Percentiles rank a stretch among this genome's conserved stretches.
These are phyloP conservation scores for Adoxophyes honmai DNA, from an alignment of 1,140 invertebrate genomes.

Conservation along the genomic window DNA sequence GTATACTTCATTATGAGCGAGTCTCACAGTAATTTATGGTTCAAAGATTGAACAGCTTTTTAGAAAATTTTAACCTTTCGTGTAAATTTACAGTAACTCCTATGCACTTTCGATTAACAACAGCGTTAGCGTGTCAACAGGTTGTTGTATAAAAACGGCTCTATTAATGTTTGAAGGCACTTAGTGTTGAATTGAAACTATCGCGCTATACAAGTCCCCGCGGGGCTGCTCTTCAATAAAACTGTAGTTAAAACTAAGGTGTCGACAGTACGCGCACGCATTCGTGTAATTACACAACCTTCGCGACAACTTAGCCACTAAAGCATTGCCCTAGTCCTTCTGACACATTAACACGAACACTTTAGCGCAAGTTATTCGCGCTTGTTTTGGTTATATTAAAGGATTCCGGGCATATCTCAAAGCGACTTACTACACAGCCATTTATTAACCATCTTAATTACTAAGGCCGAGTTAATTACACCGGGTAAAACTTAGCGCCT, in stretches of 20 bases:
- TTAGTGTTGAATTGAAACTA: background rate
- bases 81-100: too few species aligned
- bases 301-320: conserved; percentile 26
- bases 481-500: conserved; percentile 65
- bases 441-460: conserved; percentile 75
- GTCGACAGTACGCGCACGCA: background rate
- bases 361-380: conserved; percentile 39
- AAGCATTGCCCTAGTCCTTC: conserved; percentile 33
- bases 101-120: too few species aligned
- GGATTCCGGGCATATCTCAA: conserved; percentile 67
- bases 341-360: conserved; percentile 38
- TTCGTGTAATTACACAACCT: conserved; percentile 20
- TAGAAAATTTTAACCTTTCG: too few species aligned
- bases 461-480: conserved; percentile 70
- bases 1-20: too few species aligned
- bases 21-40: too few species aligned
- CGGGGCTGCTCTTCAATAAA: background rate
- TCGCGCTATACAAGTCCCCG: background rate
- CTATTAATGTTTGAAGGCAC: background rate
- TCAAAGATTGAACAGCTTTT: too few species aligned
- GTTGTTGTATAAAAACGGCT: background rate
- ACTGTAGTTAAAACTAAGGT: conserved; percentile 6
- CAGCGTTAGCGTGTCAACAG: background rate
- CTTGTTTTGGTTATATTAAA: conserved; percentile 69
- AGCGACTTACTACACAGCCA: conserved; percentile 67